These are phyloP conservation scores for Apeira syringaria DNA, from an alignment of 2,888 invertebrate species.

Conservation along the genomic window DNA sequence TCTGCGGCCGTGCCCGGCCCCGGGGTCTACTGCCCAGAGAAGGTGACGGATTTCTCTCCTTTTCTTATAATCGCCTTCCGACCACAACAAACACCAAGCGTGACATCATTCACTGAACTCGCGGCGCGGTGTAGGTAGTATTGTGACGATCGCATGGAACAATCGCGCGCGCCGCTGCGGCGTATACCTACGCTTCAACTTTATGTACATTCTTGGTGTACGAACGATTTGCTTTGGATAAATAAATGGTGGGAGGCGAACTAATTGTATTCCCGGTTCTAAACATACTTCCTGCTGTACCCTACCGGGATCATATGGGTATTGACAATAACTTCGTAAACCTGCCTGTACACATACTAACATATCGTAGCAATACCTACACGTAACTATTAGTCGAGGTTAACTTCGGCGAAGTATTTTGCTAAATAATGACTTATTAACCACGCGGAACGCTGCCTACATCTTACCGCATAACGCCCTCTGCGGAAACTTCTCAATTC, in stretches of 20 bases:
- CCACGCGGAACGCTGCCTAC: slow-evolving; percentile 27
- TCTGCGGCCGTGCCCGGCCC: slow-evolving; percentile 80
- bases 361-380: too few relatives aligned
- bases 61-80: slow-evolving; percentile 15
- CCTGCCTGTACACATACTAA: too few relatives aligned
- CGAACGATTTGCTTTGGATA: background rate
- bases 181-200: too few relatives aligned
- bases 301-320: slow-evolving; percentile 5
- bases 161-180: slow-evolving; percentile 6
- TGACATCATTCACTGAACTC: slow-evolving; percentile 32
- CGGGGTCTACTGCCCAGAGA: slow-evolving; percentile 87
- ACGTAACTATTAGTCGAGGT: too few relatives aligned
- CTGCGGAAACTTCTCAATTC: slow-evolving; percentile 22
- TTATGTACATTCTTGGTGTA: too few relatives aligned
- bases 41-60: slow-evolving; percentile 51
- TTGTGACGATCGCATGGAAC: slow-evolving; percentile 19
- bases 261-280: slow-evolving; percentile 2
- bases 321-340: too few relatives aligned
- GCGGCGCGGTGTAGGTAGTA: slow-evolving; percentile 4
- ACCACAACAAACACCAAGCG: slow-evolving; percentile 24
- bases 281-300: slow-evolving; percentile 1
- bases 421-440: slow-evolving; percentile 14
- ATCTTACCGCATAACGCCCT: slow-evolving; percentile 28
- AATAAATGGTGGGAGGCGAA: slow-evolving; percentile 1
- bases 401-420: too few relatives aligned